Base-by-base conservation (phyloP, 2,113 vertebrate species). In the Dipodomys ordii region DNA sequence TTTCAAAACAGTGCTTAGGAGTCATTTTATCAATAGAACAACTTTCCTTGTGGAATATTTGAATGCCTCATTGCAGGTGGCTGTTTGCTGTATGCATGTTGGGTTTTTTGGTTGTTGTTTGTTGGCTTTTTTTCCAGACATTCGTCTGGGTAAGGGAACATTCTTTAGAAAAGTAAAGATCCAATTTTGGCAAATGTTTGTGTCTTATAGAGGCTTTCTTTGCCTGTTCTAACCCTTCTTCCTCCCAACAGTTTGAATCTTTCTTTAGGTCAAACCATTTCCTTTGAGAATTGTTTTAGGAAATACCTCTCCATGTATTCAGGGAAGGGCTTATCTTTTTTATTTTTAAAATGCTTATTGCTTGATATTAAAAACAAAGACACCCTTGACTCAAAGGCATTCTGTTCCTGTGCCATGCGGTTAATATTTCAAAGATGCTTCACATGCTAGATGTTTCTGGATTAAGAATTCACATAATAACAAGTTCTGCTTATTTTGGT, bases 231-330 rank as follows among this genome's bases (percentile, higher is more conserved):
- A 0, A 57, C 46, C 44, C 35, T 62, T 30, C 18, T 32, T 72
- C n/a, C 4, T 7, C 71, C n/a, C 15, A 76, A 77, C 10, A 25
- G 16, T 81, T 80, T 57, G n/a, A 74, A 32, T 82, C 67, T 79
- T 82, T 68, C 57, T 68, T 86, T 46, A 65, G 85, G 90, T 88
- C 83, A 88, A 67, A 76, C 27, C 8, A 84, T 96, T 96, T 95
- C 96, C 95, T 95, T 87, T 92, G 95, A 96, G 94, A 96, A 94
- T 83, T 97, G 91, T 96, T 95, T 97, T 86, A 92, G 88, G 94
- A 96, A 94, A 88, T 95, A 85, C 77, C 88, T 96, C 76, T 86
- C 81, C 92, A 49, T 86, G 68, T 96, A 92, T 96, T 97, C 95
- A 90, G 95, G 93, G 92, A 72, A 95, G 88, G 83, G 84, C 90